Evolutionary conservation across 2,797 vertebrate species (phyloP).

Genomic region (Coilia nasus): DNA sequence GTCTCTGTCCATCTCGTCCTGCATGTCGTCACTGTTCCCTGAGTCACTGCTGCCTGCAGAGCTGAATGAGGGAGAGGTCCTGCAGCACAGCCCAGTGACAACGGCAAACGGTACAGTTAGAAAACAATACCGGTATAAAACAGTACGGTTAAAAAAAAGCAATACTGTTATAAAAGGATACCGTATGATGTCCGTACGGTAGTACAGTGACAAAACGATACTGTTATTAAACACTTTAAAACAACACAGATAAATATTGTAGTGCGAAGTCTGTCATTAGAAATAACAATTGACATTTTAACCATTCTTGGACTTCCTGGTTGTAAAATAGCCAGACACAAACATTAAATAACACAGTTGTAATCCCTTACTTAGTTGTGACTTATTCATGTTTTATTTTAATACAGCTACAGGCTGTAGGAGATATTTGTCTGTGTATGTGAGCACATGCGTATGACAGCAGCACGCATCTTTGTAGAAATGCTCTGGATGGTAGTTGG

Average conservation of each 20-base stretch:
- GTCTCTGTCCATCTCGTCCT: slow-evolving; percentile 91
- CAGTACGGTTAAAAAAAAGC: background rate
- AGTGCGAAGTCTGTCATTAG: background rate
- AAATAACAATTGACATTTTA: background rate
- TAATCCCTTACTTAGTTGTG: background rate
- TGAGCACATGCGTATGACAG: background rate
- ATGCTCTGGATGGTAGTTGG: too few relatives aligned
- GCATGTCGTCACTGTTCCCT: slow-evolving; percentile 95
- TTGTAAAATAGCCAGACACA: background rate
- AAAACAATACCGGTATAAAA: too few relatives aligned
- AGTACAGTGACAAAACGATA: too few relatives aligned
- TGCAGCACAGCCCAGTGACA: slow-evolving; percentile 61
- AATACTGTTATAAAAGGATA: too few relatives aligned
- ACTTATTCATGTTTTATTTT: background rate
- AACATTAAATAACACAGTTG: background rate
- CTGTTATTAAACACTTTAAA: background rate
- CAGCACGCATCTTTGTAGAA: background rate
- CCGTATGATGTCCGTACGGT: too few relatives aligned
- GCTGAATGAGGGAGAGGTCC: slow-evolving; percentile 90
- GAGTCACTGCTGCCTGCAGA: slow-evolving; percentile 96
- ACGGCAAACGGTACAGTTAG: too few relatives aligned
- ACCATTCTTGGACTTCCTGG: background rate
- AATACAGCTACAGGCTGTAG: too few relatives aligned
- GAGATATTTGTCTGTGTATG: too few relatives aligned
- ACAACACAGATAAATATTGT: background rate